These are phyloP conservation scores for Luperina testacea DNA, from an alignment of 2,888 invertebrate genomes.

Conservation along the genomic window DNA sequence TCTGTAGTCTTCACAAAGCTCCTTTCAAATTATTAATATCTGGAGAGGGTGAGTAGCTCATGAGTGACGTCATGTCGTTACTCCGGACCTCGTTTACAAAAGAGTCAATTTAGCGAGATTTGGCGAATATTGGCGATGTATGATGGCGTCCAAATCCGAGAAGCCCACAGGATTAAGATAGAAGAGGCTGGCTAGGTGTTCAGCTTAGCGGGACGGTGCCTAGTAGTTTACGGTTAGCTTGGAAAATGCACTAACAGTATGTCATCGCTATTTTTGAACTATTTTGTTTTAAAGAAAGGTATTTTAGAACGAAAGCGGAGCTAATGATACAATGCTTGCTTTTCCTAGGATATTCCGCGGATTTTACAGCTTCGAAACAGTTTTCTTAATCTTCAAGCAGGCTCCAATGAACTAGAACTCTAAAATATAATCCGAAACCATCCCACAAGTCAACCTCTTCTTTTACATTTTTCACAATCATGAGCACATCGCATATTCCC, in stretches of 20 bases:
- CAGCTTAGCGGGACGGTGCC: slow-evolving; percentile 2
- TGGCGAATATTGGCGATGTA: slow-evolving; percentile 3
- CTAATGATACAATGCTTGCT: background rate
- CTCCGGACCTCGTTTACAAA: slow-evolving; percentile 16
- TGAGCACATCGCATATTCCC: slow-evolving; percentile 6
- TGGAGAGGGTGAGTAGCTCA: background rate
- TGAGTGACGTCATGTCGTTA: slow-evolving; percentile 12
- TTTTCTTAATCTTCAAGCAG: background rate
- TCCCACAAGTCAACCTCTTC: background rate
- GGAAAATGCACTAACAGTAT: slow-evolving; percentile 38
- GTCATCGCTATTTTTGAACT: slow-evolving; percentile 19
- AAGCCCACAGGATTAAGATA: background rate
- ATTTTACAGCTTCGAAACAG: background rate
- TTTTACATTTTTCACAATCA: slow-evolving; percentile 19
- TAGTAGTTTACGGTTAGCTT: slow-evolving; percentile 3
- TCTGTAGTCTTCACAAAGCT: slow-evolving; percentile 4
- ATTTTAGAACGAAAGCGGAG: background rate
- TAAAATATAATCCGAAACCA: background rate
- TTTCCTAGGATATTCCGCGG: background rate
- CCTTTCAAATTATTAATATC: slow-evolving; percentile 16
- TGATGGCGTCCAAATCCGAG: slow-evolving; percentile 12
- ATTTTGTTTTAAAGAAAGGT: slow-evolving; percentile 4
- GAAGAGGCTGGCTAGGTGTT: slow-evolving; percentile 16
- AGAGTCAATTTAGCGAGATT: slow-evolving; percentile 27
- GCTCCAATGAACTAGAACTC: background rate